Conservation (phyloP, 1,140 invertebrate genomes). For the Ruditapes philippinarum region DNA sequence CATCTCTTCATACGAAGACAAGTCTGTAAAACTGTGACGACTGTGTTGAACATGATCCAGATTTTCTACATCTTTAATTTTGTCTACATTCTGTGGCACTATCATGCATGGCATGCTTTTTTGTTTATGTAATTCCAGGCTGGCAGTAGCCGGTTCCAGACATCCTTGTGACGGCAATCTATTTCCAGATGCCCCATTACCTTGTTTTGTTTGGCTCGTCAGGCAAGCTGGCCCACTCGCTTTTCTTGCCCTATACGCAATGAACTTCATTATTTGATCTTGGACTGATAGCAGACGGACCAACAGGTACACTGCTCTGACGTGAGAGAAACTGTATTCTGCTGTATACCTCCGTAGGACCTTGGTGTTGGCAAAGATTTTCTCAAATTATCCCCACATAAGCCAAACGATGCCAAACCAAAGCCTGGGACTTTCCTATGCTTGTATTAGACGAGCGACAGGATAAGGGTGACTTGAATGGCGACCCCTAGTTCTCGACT, state of each 20-base stretch:
- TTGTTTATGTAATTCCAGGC: slow-evolving; percentile 32
- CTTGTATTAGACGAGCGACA: background rate
- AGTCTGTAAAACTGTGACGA: slow-evolving; percentile 56
- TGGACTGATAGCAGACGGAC: slow-evolving; percentile 1
- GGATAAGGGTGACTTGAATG: slow-evolving; percentile 29
- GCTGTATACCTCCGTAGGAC: background rate
- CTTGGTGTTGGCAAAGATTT: slow-evolving; percentile 2
- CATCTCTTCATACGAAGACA: slow-evolving; percentile 60
- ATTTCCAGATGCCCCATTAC: background rate
- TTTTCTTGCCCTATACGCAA: slow-evolving; percentile 14
- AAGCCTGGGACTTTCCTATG: slow-evolving; percentile 4
- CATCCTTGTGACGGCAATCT: background rate
- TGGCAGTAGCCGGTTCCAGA: slow-evolving; percentile 5
- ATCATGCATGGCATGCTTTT: slow-evolving; percentile 64
- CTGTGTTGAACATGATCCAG: slow-evolving; percentile 25
- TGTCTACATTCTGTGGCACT: background rate
- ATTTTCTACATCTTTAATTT: background rate
- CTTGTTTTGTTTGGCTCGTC: background rate
- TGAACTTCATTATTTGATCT: background rate
- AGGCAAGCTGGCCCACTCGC: slow-evolving; percentile 29
- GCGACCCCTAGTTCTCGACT: slow-evolving; percentile 13
- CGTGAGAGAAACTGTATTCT: background rate
- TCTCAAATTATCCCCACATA: slow-evolving; percentile 14
- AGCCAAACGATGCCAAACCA: background rate
- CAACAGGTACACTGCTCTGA: slow-evolving; percentile 45